These are phyloP conservation scores for Lepus timidus DNA, from an alignment of 2,113 vertebrate genomes.

Conservation along the genomic window DNA sequence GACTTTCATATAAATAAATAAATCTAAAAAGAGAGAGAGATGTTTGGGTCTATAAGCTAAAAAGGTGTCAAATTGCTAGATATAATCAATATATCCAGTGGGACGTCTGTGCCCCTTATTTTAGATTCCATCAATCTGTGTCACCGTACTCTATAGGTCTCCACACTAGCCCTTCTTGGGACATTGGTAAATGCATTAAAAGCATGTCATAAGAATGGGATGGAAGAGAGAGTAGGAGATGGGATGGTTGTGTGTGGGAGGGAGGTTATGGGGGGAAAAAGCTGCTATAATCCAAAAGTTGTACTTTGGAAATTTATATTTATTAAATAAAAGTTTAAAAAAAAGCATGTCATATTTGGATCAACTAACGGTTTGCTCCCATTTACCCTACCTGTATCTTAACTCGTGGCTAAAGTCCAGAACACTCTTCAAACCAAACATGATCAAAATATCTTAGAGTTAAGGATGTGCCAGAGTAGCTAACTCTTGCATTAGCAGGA, in stretches of 20 bases:
- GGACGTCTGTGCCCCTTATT: no score
- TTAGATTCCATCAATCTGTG: neutral
- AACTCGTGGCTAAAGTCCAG: neutral
- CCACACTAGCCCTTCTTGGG: accelerated
- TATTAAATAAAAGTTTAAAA: no score
- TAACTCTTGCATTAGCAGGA: neutral
- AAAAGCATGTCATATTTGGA: neutral
- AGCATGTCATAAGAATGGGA: no score
- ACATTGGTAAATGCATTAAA: neutral
- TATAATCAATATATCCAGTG: neutral
- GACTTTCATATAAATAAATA: no score
- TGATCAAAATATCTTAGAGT: neutral
- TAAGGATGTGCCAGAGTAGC: neutral
- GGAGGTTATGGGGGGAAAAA: no score
- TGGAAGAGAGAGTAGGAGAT: no score
- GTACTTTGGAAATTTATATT: no score
- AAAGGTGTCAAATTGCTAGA: neutral
- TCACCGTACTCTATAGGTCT: neutral
- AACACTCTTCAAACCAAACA: neutral
- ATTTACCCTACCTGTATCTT: neutral
- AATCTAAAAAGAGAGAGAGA: no score
- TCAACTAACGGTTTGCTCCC: neutral
- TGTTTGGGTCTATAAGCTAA: neutral
- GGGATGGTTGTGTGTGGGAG: no score
- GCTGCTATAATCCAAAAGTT: no score